A percentile compares a stretch with the other conserved stretches of the same genome.
Evolutionary conservation across 1,140 invertebrate species (phyloP).

Genomic region (Bactericera cockerelli): DNA sequence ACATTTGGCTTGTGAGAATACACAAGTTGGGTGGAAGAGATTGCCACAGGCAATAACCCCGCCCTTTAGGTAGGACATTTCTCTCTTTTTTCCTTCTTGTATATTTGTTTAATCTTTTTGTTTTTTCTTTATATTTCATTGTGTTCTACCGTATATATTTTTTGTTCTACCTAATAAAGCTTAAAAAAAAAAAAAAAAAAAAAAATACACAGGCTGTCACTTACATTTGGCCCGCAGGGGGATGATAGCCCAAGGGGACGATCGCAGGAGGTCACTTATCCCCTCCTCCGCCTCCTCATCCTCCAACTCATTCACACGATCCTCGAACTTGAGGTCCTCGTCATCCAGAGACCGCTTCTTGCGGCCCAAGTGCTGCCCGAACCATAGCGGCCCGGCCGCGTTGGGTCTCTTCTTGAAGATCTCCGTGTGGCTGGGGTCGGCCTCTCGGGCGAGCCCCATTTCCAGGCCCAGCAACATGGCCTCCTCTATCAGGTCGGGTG

Average conservation of each 20-base stretch:
- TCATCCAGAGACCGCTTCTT: slow-evolving; percentile 14
- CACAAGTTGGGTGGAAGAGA: no score
- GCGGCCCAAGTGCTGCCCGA: slow-evolving; percentile 19
- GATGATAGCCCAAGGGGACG: slow-evolving; percentile 14
- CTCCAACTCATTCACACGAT: background rate
- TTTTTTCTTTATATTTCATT: no score
- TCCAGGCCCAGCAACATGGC: background rate
- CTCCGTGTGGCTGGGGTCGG: background rate
- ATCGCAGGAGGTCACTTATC: background rate
- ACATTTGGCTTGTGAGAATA: no score
- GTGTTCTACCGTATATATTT: no score
- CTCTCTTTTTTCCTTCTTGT: no score
- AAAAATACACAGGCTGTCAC: no score
- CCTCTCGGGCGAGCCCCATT: background rate
- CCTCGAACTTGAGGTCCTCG: background rate
- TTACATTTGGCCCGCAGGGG: slow-evolving; percentile 12
- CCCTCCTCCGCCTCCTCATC: background rate
- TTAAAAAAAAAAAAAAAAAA: no score
- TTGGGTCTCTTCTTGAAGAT: background rate
- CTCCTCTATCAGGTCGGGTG: background rate
- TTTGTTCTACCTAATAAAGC: no score
- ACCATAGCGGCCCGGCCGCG: slow-evolving; percentile 15
- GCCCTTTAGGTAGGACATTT: no score
- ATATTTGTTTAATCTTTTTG: no score
- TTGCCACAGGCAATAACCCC: no score